Base-by-base conservation (phyloP, 2,113 vertebrate genomes). In the Pluvianellus socialis region DNA sequence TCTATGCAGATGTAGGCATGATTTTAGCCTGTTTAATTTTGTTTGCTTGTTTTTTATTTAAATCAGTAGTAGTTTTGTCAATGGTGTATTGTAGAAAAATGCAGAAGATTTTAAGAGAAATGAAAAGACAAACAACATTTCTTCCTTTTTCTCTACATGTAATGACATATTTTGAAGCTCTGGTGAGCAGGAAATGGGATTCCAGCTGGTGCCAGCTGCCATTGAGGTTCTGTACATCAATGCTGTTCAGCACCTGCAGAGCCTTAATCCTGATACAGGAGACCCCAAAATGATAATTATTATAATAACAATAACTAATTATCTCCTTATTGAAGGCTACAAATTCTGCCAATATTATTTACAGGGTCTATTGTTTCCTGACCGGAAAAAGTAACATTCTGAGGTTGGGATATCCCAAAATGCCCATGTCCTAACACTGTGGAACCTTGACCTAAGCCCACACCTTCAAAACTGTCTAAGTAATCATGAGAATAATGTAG, bases 201-300 rank as follows among this genome's bases (percentile, higher is more conserved):
- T 95, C 95, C 95, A 97, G 94, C 96, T 97, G 97, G 86, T 97
- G 96, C 95, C 97, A 96, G 96, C 91, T 97, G 95, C 96, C 67
- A 88, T 84, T 0, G 2, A 93, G 63, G 97, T 95, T 96, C 89
- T 88, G 58, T 79, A 87, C 79, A 92, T 61, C 80, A 89, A 59
- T 81, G 55, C 28, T 87, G 59, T 86, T 92, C 86, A 93, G 71
- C 94, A 96, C 86, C 94, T 97, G 81, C 91, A 92, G 94, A 88
- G 88, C 10, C 62, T 95, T 91, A 95, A 93, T 94, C 76, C 71
- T 67, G 72, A 79, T 88, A 79, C 56, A 85, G 85, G 58, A 91
- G 68, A 71, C 73, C 62, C 40, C 44, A 38, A 79, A 83, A 92
- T 45, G 6, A 50, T 75, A 38, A 85, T 50, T 66, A 85, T 62